Percentiles rank a stretch among this genome's conserved stretches.
Conservation (phyloP, 2,797 vertebrate species). For the Melanotaenia boesemani region DNA sequence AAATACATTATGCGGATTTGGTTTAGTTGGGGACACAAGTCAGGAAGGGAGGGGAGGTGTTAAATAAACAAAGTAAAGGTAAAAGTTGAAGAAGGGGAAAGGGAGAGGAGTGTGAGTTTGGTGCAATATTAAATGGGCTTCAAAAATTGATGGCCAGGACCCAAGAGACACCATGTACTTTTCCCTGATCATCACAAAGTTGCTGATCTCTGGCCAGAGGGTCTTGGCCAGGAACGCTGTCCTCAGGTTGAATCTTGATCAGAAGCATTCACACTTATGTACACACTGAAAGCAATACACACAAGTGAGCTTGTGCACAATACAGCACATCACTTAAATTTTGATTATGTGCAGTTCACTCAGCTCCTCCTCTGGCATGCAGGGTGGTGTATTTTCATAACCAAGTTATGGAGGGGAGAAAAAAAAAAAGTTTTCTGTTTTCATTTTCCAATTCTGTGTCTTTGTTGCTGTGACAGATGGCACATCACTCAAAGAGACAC, state of each 20-base stretch:
- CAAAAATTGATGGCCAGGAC: constrained; percentile 61
- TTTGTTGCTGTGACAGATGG: constrained; percentile 77
- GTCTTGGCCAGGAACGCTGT: constrained; percentile 47
- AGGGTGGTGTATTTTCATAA: constrained; percentile 66
- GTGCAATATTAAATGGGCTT: constrained; percentile 54
- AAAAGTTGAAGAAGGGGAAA: constrained; percentile 44
- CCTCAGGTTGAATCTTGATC: constrained; percentile 69
- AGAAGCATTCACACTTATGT: constrained; percentile 26
- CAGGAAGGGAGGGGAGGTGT: constrained; percentile 39
- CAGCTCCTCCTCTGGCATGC: constrained; percentile 56
- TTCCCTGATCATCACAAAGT: constrained; percentile 58
- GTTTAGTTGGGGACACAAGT: constrained; percentile 57
- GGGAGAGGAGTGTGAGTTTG: constrained; percentile 26
- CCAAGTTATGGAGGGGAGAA: constrained; percentile 25
- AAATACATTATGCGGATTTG: constrained; percentile 77
- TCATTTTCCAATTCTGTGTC: constrained; percentile 61
- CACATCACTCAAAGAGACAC: constrained; percentile 72
- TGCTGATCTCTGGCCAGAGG: constrained; percentile 59
- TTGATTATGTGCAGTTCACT: constrained; percentile 64
- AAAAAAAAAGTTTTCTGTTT: constrained; percentile 59
- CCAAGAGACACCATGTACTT: constrained; percentile 62
- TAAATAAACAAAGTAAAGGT: constrained; percentile 66
- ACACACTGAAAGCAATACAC: constrained; percentile 10
- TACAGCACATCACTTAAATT: constrained; percentile 58
- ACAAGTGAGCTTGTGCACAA: constrained; percentile 25